Evolutionary conservation across 2,797 vertebrate genomes (phyloP).

Genomic region (Acipenser transmontanus): DNA sequence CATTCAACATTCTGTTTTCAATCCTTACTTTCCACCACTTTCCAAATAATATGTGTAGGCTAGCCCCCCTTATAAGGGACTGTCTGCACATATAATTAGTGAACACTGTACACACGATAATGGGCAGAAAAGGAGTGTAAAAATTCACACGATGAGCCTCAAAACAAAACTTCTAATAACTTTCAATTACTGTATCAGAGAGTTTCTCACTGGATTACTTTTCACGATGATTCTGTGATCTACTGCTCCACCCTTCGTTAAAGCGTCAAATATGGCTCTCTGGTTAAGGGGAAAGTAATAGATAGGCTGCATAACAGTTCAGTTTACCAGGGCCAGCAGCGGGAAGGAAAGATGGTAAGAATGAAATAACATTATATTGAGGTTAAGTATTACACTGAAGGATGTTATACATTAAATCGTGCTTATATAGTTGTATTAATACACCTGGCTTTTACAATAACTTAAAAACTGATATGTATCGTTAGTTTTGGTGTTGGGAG

Average conservation of each 20-base stretch:
- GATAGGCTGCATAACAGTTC: conserved; percentile 23
- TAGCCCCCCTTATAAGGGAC: no score
- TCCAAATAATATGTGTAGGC: no score
- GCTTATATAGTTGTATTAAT: not conserved
- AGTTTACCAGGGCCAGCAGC: conserved; percentile 18
- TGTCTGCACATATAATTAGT: no score
- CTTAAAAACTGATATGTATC: no score
- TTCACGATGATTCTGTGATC: conserved; percentile 26
- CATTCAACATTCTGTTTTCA: no score
- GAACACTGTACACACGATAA: no score
- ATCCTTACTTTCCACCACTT: no score
- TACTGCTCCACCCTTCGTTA: conserved; percentile 26
- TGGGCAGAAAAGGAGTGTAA: no score
- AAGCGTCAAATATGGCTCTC: not conserved
- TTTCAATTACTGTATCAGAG: no score
- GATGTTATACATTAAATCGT: not conserved
- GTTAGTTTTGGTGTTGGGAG: no score
- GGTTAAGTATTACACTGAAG: not conserved
- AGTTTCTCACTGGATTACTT: not conserved
- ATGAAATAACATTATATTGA: conserved; percentile 11
- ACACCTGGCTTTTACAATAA: not conserved
- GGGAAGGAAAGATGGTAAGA: conserved; percentile 50
- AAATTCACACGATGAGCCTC: no score
- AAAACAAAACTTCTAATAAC: no score
- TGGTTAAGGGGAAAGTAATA: conserved; percentile 38